Evolutionary conservation across 2,888 invertebrate species (phyloP), one percentile per base, ranked within the genome.

Genomic region (Conomelus anceps): DNA sequence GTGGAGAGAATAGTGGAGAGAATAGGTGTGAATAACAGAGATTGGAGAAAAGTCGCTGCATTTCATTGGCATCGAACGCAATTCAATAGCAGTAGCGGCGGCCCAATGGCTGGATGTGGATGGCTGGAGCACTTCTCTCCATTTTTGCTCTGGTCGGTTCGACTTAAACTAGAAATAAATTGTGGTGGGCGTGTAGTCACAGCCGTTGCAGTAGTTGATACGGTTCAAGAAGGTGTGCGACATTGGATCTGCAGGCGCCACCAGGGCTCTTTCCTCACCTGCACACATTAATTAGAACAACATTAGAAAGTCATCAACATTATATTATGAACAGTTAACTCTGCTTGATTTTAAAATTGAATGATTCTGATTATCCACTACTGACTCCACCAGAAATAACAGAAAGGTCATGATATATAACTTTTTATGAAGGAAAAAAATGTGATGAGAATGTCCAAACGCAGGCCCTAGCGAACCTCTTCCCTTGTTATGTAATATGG

Each of bases 1-100:
- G 29, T 24, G 29, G 90, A 91, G 91, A 91, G 90, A 90, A 91
- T 91, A 90, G 86, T 87, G 85, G 89, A 89, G 7, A 88, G 86
- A 89, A 87, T 20, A 86, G 23, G 22, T 89, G 89, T 89, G 84
- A 89, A 22, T 84, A 24, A 89, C 87, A 89, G 87, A 86, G 86
- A 86, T 87, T 24, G 29, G 88, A 87, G 89, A 88, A 87, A 89
- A 84, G 23, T 23, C 63, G 7, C n/a, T 41, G 7, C n/a, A 22
- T 22, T 84, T 84, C 84, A 84, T 84, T 84, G n/a, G 22, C 20
- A 20, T 84, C 84, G 22, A 22, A 84, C n/a, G 84, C 22, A 20
- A 41, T 84, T 84, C 22, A 22, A 22, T 22, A 84, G 85, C 41
- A 88, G 41, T 88, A 63, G n/a, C n/a, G n/a, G n/a, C n/a, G n/a